These are phyloP conservation scores for Paratrypauchen microcephalus DNA, from an alignment of 2,797 vertebrate genomes.

Conservation along the genomic window DNA sequence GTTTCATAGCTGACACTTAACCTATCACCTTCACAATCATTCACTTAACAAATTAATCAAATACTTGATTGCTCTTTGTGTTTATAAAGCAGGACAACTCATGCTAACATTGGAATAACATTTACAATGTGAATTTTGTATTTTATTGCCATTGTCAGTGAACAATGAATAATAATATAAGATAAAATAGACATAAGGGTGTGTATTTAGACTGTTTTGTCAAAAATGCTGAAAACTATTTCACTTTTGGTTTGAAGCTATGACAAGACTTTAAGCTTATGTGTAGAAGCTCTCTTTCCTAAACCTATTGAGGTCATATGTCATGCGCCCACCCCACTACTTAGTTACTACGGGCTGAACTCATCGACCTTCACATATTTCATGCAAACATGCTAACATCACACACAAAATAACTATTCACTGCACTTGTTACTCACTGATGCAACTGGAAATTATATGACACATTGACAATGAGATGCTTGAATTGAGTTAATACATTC, in stretches of 20 bases:
- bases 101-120: not conserved
- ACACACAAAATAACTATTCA: constrained; percentile 10
- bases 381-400: constrained; percentile 13
- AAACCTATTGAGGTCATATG: constrained; percentile 25
- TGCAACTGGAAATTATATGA: constrained; percentile 8
- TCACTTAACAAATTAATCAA: not conserved
- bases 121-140: not conserved
- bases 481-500: constrained; percentile 19
- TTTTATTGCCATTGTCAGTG: too few species aligned
- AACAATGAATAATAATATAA: too few species aligned
- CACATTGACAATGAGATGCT: constrained; percentile 1
- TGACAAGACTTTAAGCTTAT: not conserved
- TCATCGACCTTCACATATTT: constrained; percentile 29
- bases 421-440: not conserved
- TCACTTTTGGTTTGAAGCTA: not conserved
- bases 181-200: too few species aligned
- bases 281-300: constrained; percentile 4
- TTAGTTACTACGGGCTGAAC: constrained; percentile 39
- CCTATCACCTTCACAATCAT: not conserved
- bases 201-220: not conserved
- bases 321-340: constrained; percentile 1
- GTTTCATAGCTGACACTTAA: not conserved
- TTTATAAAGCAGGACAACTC: not conserved
- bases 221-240: not conserved
- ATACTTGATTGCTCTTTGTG: not conserved